Evolutionary conservation across 2,888 invertebrate species (phyloP).

Genomic region (Archips xylosteana): DNA sequence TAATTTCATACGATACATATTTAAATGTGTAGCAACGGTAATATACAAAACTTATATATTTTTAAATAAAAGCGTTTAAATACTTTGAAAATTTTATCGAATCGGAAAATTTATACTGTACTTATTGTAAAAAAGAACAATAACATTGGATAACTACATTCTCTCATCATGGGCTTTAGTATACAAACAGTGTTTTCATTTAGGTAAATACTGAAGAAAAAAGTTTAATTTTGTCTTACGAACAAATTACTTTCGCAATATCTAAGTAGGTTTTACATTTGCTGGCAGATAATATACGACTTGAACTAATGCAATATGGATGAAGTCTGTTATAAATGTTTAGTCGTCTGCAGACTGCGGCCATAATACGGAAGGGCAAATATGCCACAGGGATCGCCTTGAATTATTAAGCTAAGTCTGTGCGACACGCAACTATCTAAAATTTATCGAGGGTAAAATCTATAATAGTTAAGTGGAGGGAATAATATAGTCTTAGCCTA

Average conservation of each 20-base stretch:
- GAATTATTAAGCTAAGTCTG: slow-evolving; percentile 39
- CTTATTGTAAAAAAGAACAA: too few species aligned
- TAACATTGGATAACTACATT: too few species aligned
- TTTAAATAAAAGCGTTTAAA: too few species aligned
- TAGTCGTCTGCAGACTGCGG: not conserved
- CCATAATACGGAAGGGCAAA: slow-evolving; percentile 36
- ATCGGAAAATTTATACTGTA: too few species aligned
- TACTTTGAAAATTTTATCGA: too few species aligned
- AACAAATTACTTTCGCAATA: not conserved
- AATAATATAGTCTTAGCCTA: slow-evolving; percentile 75
- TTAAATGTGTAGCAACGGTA: too few species aligned
- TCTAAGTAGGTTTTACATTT: not conserved
- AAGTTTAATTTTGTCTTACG: not conserved
- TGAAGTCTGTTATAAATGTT: not conserved
- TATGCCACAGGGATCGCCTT: slow-evolving; percentile 43
- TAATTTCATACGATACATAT: not conserved
- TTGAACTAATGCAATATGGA: not conserved
- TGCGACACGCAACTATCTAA: slow-evolving; percentile 55
- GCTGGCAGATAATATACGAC: not conserved
- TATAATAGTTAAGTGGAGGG: slow-evolving; percentile 75
- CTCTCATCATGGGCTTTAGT: too few species aligned
- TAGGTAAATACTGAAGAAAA: too few species aligned
- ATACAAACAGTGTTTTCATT: too few species aligned
- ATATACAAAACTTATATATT: too few species aligned
- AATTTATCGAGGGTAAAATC: slow-evolving; percentile 55